A percentile compares a stretch with the other conserved stretches of the same genome.
phyloP scores from a whole-genome alignment of 2,113 vertebrate species.

The Dipodomys ordii region DNA sequence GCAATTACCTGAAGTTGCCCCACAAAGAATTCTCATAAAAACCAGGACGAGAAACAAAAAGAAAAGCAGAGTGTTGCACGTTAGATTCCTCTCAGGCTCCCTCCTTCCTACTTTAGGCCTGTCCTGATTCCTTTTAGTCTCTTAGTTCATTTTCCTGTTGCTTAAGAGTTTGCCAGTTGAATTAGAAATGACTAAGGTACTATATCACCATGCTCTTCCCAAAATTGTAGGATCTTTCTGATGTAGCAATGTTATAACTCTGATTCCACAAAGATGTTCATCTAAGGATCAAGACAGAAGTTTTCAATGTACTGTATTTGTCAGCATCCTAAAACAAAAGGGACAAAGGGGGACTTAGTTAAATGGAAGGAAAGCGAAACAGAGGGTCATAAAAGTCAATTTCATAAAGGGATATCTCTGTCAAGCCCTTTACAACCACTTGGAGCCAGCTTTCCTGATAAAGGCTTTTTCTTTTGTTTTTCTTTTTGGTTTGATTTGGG shows the following conservation, averaged over 20 bases:
- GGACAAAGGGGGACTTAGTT: not conserved
- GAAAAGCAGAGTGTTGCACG: not conserved
- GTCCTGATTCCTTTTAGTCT: not conserved
- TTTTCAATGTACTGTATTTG: not conserved
- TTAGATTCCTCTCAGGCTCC: not conserved
- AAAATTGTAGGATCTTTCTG: not conserved
- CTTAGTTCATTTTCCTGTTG: not conserved
- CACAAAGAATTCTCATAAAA: slow-evolving; percentile 63
- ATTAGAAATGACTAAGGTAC: not conserved
- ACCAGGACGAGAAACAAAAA: not conserved
- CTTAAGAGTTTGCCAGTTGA: not conserved
- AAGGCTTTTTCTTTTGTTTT: not conserved
- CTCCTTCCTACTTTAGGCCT: not conserved
- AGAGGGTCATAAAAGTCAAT: not conserved
- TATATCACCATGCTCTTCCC: not conserved
- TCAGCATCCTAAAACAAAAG: not conserved
- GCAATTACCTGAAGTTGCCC: slow-evolving; percentile 5
- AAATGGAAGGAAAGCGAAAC: not conserved
- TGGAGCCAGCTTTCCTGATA: not conserved
- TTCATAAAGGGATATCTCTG: not conserved
- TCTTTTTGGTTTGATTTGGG: too few relatives aligned
- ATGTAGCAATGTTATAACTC: not conserved
- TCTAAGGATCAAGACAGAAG: not conserved
- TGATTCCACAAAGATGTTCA: not conserved
- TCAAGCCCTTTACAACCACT: not conserved